Evolutionary conservation across 2,888 invertebrate genomes (phyloP), one percentile per base, ranked within the genome.

Genomic region (Acleris cristana): DNA sequence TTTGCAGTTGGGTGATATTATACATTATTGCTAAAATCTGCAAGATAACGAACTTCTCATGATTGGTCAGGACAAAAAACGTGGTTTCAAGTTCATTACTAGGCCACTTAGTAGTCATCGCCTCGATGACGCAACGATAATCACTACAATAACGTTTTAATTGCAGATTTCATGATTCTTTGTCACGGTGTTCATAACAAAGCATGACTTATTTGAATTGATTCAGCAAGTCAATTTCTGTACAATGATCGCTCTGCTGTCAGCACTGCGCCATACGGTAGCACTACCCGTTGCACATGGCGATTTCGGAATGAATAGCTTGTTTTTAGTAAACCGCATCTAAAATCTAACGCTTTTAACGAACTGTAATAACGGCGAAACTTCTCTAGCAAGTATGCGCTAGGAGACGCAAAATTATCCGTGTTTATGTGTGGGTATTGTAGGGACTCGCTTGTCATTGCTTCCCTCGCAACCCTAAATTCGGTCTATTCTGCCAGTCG

Each of bases 401-500:
- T 23, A 61, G 57, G 68, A 61, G 67, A 70, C 65, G 79, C 54
- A 57, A 64, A 61, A 67, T 51, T 71, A 72, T 65, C 52, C 55
- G 54, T 70, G 76, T 62, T 56, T 56, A 14, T 54, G 64, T 56
- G 78, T 84, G 80, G 82, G 84, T 83, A 88, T 90, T 89, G 87
- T 86, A 82, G 85, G 88, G 87, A 84, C 81, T 81, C 77, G 85
- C 88, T 87, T 93, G 92, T 93, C 93, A 92, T 88, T 90, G 88
- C 90, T 88, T 89, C 89, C 89, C 88, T 88, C 81, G 82, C 87
- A 91, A 92, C 93, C 93, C 92, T 90, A 90, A 91, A 92, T 90
- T 88, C 84, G 86, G 85, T 89, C 85, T 81, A 88, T 92, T 91
- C 87, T 85, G 80, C 80, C 82, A 81, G 79, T 81, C 86, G 88